Evolutionary conservation across 2,113 vertebrate genomes (phyloP).

Genomic region (Montifringilla adamsi): DNA sequence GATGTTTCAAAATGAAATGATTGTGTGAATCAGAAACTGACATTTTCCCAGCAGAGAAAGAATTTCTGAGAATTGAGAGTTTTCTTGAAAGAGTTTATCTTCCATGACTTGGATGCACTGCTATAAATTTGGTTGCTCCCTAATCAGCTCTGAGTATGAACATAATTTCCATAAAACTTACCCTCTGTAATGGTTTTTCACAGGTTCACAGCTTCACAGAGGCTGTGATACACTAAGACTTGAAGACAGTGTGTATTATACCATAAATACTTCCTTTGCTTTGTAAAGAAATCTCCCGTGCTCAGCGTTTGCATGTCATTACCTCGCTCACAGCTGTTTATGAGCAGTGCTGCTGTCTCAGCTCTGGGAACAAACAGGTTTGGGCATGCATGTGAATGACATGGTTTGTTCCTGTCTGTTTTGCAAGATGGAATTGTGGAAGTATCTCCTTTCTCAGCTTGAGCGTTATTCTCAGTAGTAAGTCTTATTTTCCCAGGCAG

Average conservation of each 20-base stretch:
- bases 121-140: not conserved
- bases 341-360: conserved; percentile 30
- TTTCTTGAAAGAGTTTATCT: not conserved
- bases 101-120: not conserved
- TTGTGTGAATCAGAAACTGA: not conserved
- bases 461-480: not conserved
- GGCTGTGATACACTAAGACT: not conserved
- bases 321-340: not conserved
- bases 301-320: conserved; percentile 11
- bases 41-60: not conserved
- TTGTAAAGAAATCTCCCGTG: not conserved
- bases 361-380: conserved; percentile 44
- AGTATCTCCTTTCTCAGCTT: conserved; percentile 1
- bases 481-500: conserved; percentile 21
- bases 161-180: not conserved
- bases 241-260: not conserved
- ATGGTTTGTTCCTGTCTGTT: not conserved
- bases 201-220: not conserved
- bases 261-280: not conserved
- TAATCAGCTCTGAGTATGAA: not conserved
- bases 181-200: not conserved
- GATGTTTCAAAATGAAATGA: not conserved
- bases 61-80: not conserved
- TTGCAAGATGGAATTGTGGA: not conserved
- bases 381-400: not conserved